These are phyloP conservation scores for Macquaria ambigua DNA, from an alignment of 2,113 vertebrate genomes.

Conservation along the genomic window DNA sequence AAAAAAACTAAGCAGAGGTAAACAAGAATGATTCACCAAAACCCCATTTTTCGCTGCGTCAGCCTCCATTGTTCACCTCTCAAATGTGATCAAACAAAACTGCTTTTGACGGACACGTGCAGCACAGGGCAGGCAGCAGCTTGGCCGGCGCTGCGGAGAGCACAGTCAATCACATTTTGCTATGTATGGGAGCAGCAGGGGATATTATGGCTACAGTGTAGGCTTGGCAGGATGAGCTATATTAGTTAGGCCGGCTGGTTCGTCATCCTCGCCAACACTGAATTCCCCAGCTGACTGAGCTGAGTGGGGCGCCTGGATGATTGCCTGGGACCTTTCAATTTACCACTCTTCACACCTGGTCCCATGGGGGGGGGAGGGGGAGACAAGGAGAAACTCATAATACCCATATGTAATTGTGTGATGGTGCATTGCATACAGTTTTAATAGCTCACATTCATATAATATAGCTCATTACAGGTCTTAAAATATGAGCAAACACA, in stretches of 20 bases:
- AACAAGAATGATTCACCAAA: neutral
- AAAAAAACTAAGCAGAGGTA: neutral
- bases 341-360: conserved; percentile 66
- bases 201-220: neutral
- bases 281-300: conserved; percentile 64
- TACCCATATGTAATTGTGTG: conserved; percentile 1
- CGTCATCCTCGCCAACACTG: conserved; percentile 60
- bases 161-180: conserved; percentile 48
- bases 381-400: conserved; percentile 11
- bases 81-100: neutral
- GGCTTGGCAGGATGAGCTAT: conserved; percentile 40
- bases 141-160: neutral
- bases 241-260: conserved; percentile 55
- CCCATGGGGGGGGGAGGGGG: neutral
- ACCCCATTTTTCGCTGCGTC: neutral
- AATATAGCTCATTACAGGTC: conserved; percentile 29
- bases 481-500: conserved; percentile 1
- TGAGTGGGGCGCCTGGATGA: conserved; percentile 58
- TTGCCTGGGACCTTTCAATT: conserved; percentile 79
- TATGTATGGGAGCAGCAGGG: conserved; percentile 29
- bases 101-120: conserved; percentile 15
- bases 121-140: neutral
- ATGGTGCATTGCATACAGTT: neutral
- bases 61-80: neutral
- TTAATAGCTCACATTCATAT: neutral